Evolutionary conservation across 30 jellyfish, hydroid and myxozoan species (phyloP).

Genomic region (Turritopsis rubra): DNA sequence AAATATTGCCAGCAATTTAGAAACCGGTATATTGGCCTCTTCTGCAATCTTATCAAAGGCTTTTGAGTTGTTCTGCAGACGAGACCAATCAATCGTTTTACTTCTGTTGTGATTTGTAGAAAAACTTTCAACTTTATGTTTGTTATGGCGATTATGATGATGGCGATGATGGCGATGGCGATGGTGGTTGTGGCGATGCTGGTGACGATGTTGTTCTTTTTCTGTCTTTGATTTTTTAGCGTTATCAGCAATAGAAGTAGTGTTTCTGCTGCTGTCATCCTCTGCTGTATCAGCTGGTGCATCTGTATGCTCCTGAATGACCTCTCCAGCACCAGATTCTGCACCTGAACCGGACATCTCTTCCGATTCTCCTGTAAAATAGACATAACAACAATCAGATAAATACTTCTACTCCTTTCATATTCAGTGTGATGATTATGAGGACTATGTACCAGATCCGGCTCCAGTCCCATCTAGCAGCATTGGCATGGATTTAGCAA

Average conservation of each 20-base stretch:
- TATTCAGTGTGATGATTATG: background rate
- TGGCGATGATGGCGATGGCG: slow-evolving; percentile 62
- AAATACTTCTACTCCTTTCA: background rate
- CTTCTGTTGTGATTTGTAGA: background rate
- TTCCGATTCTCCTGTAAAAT: slow-evolving; percentile 18
- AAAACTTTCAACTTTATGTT: slow-evolving; percentile 6
- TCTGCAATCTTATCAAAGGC: slow-evolving; percentile 14
- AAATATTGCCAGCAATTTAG: slow-evolving; percentile 17
- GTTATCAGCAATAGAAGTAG: background rate
- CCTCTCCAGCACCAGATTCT: slow-evolving; percentile 19
- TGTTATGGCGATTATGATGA: slow-evolving; percentile 16
- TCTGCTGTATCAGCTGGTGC: background rate
- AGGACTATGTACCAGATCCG: background rate
- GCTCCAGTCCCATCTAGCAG: slow-evolving; percentile 12
- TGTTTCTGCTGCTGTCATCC: background rate
- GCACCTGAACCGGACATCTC: slow-evolving; percentile 23
- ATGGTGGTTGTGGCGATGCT: slow-evolving; percentile 64
- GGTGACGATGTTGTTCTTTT: slow-evolving; percentile 13
- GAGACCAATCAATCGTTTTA: slow-evolving; percentile 14
- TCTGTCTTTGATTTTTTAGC: slow-evolving; percentile 1
- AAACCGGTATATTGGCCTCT: slow-evolving; percentile 26
- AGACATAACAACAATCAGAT: background rate
- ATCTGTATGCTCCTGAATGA: background rate
- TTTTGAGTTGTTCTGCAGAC: slow-evolving; percentile 5
- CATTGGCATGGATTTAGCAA: slow-evolving; percentile 16